phyloP scores from a whole-genome alignment of 2,888 invertebrate species.

The Ariolimax columbianus region DNA sequence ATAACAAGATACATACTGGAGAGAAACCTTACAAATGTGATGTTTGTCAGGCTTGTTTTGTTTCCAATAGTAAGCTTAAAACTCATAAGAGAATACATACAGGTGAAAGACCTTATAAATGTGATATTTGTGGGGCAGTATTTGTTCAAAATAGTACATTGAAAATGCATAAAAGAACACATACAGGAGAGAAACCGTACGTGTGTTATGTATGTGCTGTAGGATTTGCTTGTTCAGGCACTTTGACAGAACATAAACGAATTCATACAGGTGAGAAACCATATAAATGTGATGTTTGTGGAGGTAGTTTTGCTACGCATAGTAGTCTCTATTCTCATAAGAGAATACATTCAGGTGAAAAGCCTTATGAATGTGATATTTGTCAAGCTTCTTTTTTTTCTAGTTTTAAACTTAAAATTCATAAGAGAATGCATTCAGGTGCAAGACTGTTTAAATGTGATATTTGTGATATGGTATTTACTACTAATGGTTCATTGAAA shows the following conservation, averaged over 20 bases:
- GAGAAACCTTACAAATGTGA: slow-evolving; percentile 11
- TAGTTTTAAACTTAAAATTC: no score
- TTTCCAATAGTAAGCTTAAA: background rate
- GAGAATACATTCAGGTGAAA: slow-evolving; percentile 17
- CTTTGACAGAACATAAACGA: background rate
- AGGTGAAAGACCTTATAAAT: slow-evolving; percentile 16
- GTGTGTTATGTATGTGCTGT: slow-evolving; percentile 15
- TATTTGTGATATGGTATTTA: background rate
- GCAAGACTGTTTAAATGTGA: background rate
- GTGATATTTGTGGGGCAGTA: background rate
- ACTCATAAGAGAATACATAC: background rate
- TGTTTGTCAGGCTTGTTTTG: background rate
- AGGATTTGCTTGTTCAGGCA: no score
- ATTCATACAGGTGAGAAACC: background rate
- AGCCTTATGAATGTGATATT: slow-evolving; percentile 2
- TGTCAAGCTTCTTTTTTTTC: background rate
- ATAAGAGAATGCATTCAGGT: no score
- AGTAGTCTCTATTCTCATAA: background rate
- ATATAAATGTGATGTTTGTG: slow-evolving; percentile 13
- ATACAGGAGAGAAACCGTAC: slow-evolving; percentile 19
- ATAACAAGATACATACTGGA: background rate
- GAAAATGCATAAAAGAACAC: background rate
- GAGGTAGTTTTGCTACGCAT: background rate
- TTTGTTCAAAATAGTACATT: background rate
- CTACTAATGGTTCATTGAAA: background rate